Evolutionary conservation across 2,113 vertebrate species (phyloP), one percentile per base, ranked within the genome.

Genomic region (Ictidomys tridecemlineatus): DNA sequence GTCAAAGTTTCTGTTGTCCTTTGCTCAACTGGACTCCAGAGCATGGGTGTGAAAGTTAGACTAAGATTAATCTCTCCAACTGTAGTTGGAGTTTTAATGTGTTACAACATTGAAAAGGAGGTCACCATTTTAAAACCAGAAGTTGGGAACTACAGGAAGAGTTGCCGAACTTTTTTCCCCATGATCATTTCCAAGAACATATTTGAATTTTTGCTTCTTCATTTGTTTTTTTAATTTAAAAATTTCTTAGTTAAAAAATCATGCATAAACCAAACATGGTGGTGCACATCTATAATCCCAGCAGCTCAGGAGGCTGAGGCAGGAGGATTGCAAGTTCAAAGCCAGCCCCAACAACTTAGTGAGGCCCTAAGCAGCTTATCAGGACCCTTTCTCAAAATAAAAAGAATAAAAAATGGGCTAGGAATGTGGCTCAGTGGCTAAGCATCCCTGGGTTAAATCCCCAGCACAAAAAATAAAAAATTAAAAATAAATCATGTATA

Each of bases 1-100:
- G 78, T 80, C 89, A 65, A 26, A 82, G 56, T 95, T 94, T 95
- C 85, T 79, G 30, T 77, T 72, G 63, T 93, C 82, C 89, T 93
- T 79, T 26, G 56, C 67, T 88, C 34, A 82, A 20, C 69, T 87
- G 45, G 83, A 42, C 51, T 79, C 51, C 30, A 69, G 89, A 87
- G 20, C 18, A 5, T 8, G 28, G n/a, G 22, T 76, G 37, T 67
- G 30, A 83, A 79, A 85, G 11, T 88, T 14, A 89, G 34, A 53
- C 10, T 32, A 67, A 53, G 76, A 72, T 22, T 65, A 72, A 72
- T 34, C 56, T 85, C 30, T 73, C 91, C 48, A 22, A 22, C 24
- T 51, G 1, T 8, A 77, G 30, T 45, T 45, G 0, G 1, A 73
- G 32, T 69, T 88, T 88, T 76, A 74, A 65, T 90, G 77, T 83